Percentiles rank a stretch among this genome's conserved stretches.
These are phyloP conservation scores for Drosophila ironensis DNA, from an alignment of 1,140 invertebrate genomes.

Conservation along the genomic window DNA sequence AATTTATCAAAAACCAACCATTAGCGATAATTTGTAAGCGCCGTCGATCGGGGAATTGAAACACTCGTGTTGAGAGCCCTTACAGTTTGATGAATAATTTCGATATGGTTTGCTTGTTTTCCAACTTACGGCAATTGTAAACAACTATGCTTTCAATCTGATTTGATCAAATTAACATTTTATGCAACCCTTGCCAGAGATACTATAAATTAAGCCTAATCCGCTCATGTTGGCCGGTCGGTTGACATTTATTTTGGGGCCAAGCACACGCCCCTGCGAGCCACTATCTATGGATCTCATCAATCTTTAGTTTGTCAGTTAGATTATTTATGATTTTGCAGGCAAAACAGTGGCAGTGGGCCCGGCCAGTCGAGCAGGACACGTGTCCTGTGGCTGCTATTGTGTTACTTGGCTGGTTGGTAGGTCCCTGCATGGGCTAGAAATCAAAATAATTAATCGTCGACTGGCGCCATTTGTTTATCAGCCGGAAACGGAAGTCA, in stretches of 20 bases:
- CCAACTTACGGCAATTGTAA: too few species aligned
- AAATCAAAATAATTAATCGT: slow-evolving; percentile 78
- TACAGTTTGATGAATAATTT: too few species aligned
- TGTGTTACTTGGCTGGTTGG: slow-evolving; percentile 1
- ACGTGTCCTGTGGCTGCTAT: slow-evolving; percentile 20
- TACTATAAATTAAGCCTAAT: too few species aligned
- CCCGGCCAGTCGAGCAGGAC: background rate
- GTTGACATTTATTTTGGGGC: background rate
- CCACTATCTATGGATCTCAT: slow-evolving; percentile 1
- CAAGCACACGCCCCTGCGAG: too few species aligned
- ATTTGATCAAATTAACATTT: too few species aligned
- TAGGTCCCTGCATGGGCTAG: slow-evolving; percentile 1
- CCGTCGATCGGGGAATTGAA: too few species aligned
- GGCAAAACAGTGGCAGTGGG: background rate
- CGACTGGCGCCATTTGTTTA: slow-evolving; percentile 72
- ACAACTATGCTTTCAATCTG: too few species aligned
- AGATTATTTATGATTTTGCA: slow-evolving; percentile 13
- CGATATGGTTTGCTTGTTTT: too few species aligned
- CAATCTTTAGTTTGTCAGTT: slow-evolving; percentile 2
- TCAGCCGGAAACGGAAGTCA: slow-evolving; percentile 73
- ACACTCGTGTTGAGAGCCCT: too few species aligned
- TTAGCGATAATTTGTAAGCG: too few species aligned
- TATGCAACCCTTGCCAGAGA: too few species aligned
- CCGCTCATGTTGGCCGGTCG: too few species aligned
- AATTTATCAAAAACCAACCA: slow-evolving; percentile 20